Base-by-base conservation (phyloP, 2,888 invertebrate species). In the Busseola fusca region DNA sequence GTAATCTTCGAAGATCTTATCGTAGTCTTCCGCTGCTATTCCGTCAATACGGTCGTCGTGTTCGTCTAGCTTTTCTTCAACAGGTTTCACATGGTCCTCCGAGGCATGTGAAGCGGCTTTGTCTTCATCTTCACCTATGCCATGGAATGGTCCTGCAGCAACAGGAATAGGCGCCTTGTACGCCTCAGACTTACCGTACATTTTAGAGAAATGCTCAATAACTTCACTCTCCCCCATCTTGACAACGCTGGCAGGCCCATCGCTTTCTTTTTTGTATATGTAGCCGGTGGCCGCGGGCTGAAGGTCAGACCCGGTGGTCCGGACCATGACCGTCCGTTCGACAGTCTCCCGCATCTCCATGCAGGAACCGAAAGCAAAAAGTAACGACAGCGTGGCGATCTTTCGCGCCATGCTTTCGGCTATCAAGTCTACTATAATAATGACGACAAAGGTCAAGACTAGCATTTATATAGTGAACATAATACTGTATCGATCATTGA, bases 201-300 rank as follows among this genome's bases (percentile, higher is more conserved):
- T 81, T 79, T 94, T 94, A 21, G 91, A 90, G 34, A 96, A 88
- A 67, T 95, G 94, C 72, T 95, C 91, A 89, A 94, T 91, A 3
- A 96, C 91, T 83, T 95, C 94, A 77, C 90, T 92, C 70, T 94
- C 94, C 42, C 93, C 94, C 91, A 96, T 92, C 84, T 94, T 91
- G 30, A 95, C 90, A 63, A 96, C 95, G 79, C 94, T 95, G 5
- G 92, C 94, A 0, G 95, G 94, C 0, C 96, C 95, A 54, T 95
- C 92, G 74, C 91, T 93, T 70, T 94, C 93, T 85, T 96, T 96
- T 80, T 95, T 95, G 87, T 96, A 96, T 52, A 96, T 94, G 88
- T 96, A 97, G 1, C 96, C 97, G 0, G 96, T 96, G 0, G 96
- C 96, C 0, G 96, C 96, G 0, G 96, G 96, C 76, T 96, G 96